A percentile compares a stretch with the other conserved stretches of the same genome.
Conservation (phyloP, 23 tunicate species). For the Halocynthia aurantium region DNA sequence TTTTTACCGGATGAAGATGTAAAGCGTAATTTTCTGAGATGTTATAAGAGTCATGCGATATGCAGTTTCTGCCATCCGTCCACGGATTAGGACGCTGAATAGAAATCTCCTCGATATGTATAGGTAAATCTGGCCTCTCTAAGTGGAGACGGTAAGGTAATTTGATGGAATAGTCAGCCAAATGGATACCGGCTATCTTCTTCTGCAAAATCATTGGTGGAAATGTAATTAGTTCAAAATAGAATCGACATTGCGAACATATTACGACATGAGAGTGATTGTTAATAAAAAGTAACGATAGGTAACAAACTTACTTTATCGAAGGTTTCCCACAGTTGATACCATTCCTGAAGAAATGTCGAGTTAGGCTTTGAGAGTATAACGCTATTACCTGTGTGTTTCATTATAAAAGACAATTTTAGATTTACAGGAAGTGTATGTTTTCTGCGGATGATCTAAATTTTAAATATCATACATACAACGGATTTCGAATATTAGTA, state of each 20-base stretch:
- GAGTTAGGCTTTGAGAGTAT: conserved; percentile 13
- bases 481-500: too few relatives aligned
- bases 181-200: background rate
- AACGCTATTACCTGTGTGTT: conserved; percentile 17
- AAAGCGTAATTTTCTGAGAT: conserved; percentile 20
- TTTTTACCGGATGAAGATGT: conserved; percentile 25
- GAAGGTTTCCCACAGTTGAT: background rate
- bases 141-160: background rate
- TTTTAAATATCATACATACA: too few relatives aligned
- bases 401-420: background rate
- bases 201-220: background rate
- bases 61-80: conserved; percentile 23
- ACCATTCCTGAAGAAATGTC: conserved; percentile 8
- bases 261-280: background rate
- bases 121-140: conserved; percentile 17
- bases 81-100: conserved; percentile 35
- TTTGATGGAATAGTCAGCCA: conserved; percentile 15
- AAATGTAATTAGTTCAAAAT: background rate
- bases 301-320: conserved; percentile 2
- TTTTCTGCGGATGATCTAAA: background rate
- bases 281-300: background rate
- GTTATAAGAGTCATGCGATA: conserved; percentile 10
- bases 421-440: background rate
- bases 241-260: background rate
- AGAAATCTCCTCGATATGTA: conserved; percentile 14